Conservation (phyloP, 2,797 vertebrate species). For the Neopelma chrysocephalum region DNA sequence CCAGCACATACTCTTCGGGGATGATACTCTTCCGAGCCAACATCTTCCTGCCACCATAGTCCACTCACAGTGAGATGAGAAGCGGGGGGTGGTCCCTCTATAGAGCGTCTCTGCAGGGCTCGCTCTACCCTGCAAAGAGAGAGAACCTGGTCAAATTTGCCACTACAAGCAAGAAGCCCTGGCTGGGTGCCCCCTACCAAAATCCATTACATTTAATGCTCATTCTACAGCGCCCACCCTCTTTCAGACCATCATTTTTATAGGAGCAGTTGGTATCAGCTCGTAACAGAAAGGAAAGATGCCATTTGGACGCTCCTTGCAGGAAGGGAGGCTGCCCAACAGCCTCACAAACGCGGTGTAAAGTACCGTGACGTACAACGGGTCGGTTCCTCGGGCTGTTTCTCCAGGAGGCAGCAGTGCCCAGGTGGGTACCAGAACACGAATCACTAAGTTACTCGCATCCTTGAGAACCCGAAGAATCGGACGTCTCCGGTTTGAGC, state of each 20-base stretch:
- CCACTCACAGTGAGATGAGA: background rate
- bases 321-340: background rate
- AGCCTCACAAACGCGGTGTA: background rate
- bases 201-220: background rate
- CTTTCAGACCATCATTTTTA: background rate
- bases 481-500: background rate
- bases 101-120: background rate
- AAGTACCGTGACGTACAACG: background rate
- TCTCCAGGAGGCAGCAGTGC: background rate
- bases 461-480: background rate
- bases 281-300: rapidly evolving
- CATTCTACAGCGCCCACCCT: background rate
- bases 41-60: slow-evolving; percentile 80
- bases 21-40: slow-evolving; percentile 96
- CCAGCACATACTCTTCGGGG: slow-evolving; percentile 94
- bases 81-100: background rate
- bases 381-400: background rate
- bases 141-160: background rate
- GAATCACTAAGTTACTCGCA: background rate
- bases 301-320: background rate
- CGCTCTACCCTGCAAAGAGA: background rate
- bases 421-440: background rate
- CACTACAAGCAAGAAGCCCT: background rate
- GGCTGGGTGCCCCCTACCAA: background rate
- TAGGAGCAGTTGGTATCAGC: rapidly evolving